A percentile compares a stretch with the other conserved stretches of the same genome.
These are phyloP conservation scores for Dipodomys stephensi DNA, from an alignment of 2,113 vertebrate genomes.

Conservation along the genomic window DNA sequence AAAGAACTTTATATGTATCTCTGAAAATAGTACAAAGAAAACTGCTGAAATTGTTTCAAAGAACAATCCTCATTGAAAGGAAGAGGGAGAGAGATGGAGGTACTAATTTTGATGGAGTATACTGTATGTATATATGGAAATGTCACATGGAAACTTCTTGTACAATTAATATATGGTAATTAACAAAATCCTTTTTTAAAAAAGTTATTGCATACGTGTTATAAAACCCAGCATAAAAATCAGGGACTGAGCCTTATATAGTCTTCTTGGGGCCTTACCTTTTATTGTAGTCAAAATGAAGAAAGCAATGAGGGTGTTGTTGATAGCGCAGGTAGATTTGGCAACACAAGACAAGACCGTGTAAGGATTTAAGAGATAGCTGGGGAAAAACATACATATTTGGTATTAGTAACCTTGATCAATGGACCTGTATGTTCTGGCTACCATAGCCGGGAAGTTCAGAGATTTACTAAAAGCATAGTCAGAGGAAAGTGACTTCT, in stretches of 20 bases:
- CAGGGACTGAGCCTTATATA: background rate
- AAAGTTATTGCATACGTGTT: background rate
- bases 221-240: slow-evolving; percentile 43
- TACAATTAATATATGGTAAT: too few species aligned
- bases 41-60: too few species aligned
- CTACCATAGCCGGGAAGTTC: slow-evolving; percentile 22
- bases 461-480: slow-evolving; percentile 55
- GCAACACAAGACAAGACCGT: slow-evolving; percentile 97
- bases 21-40: too few species aligned
- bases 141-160: too few species aligned
- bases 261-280: slow-evolving; percentile 86
- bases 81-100: too few species aligned
- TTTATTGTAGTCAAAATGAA: slow-evolving; percentile 96
- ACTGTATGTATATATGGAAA: too few species aligned
- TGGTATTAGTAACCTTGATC: slow-evolving; percentile 58
- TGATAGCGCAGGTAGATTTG: slow-evolving; percentile 97
- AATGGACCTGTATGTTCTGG: slow-evolving; percentile 15
- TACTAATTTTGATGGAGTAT: too few species aligned
- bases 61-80: too few species aligned
- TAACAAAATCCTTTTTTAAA: background rate
- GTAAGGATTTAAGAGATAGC: slow-evolving; percentile 98
- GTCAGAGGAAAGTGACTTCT: slow-evolving; percentile 35
- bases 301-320: slow-evolving; percentile 94
- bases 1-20: too few species aligned
- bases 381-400: slow-evolving; percentile 83